Percentiles rank a stretch among this genome's conserved stretches.
Conservation (phyloP, 2,888 invertebrate species). For the Drosophila prolongata region DNA sequence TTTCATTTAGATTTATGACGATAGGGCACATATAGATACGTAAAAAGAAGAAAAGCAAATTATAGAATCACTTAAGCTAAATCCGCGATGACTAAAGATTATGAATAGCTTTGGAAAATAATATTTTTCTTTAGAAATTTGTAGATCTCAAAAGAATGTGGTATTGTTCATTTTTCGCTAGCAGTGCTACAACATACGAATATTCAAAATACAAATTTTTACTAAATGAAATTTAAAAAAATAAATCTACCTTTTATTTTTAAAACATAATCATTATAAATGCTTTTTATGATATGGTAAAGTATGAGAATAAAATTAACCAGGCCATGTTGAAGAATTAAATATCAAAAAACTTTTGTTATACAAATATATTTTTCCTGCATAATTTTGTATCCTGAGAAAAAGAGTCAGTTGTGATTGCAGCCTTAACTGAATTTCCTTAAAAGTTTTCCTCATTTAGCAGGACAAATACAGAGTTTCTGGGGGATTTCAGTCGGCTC, state of each 20-base stretch:
- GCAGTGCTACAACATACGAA: too few species aligned
- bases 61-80: slow-evolving; percentile 59
- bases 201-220: too few species aligned
- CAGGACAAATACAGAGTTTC: slow-evolving; percentile 7
- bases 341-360: too few species aligned
- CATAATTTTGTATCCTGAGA: too few species aligned
- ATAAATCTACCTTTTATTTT: too few species aligned
- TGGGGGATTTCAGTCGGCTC: slow-evolving; percentile 1
- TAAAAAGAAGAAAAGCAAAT: slow-evolving; percentile 15
- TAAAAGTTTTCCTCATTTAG: slow-evolving; percentile 5
- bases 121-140: slow-evolving; percentile 23
- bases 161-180: neutral
- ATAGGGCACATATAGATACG: slow-evolving; percentile 8
- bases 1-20: slow-evolving; percentile 43
- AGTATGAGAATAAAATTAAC: too few species aligned
- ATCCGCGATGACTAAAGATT: slow-evolving; percentile 39
- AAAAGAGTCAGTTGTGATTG: too few species aligned
- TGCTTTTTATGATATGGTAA: too few species aligned
- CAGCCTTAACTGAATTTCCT: neutral
- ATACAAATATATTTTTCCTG: too few species aligned
- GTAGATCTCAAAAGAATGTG: slow-evolving; percentile 10
- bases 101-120: slow-evolving; percentile 55
- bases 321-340: too few species aligned
- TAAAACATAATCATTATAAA: too few species aligned
- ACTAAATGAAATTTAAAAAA: neutral